A percentile compares a stretch with the other conserved stretches of the same genome.
Evolutionary conservation across 2,888 invertebrate genomes (phyloP).

Genomic region (Cosmia trapezina): DNA sequence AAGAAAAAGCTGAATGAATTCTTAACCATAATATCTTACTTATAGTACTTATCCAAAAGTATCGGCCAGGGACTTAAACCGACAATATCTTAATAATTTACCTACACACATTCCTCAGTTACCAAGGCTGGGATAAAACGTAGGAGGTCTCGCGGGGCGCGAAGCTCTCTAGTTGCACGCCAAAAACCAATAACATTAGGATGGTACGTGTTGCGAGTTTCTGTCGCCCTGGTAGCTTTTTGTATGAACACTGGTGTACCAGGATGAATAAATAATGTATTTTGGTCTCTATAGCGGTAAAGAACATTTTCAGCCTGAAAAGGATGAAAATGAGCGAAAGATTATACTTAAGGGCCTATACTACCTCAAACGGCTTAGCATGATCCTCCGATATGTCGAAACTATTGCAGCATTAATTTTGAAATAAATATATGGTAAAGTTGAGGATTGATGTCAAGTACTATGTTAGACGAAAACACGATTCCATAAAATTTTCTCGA

Average conservation of each 20-base stretch:
- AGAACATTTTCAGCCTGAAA: constrained; percentile 2
- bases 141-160: constrained; percentile 80
- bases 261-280: constrained; percentile 58
- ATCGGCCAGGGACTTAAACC: constrained; percentile 67
- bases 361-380: too few species aligned
- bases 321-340: not conserved
- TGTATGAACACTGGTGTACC: constrained; percentile 51
- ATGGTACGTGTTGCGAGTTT: constrained; percentile 78
- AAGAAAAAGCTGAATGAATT: not conserved
- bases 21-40: not conserved
- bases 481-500: too few species aligned
- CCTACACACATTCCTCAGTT: constrained; percentile 74
- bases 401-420: too few species aligned
- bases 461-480: too few species aligned
- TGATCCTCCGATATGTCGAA: too few species aligned
- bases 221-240: constrained; percentile 76
- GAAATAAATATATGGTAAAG: too few species aligned
- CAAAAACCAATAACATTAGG: constrained; percentile 88
- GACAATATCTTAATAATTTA: constrained; percentile 79
- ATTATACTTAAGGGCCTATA: too few species aligned
- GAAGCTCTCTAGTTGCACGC: constrained; percentile 73
- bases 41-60: constrained; percentile 17
- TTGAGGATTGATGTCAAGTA: too few species aligned
- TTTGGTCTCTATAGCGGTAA: constrained; percentile 40
- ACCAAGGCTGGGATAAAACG: constrained; percentile 81